Evolutionary conservation across 35 echinoderm and acorn worm genomes (phyloP).

Genomic region (Acanthaster planci): DNA sequence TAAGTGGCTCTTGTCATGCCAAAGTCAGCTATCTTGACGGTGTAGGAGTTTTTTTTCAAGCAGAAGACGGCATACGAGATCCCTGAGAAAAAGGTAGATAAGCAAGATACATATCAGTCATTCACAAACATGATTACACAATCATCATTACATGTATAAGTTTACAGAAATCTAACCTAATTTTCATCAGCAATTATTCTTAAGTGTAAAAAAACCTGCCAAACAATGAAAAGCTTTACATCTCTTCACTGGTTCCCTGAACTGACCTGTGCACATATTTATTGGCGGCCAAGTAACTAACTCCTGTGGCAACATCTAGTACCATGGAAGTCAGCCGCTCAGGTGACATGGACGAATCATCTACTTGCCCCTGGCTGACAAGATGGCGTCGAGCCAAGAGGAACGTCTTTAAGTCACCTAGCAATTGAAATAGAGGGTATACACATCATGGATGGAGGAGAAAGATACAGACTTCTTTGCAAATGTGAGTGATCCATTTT

Average conservation of each 20-base stretch:
- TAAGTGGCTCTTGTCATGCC: constrained; percentile 91
- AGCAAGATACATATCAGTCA: too few relatives aligned
- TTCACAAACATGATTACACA: too few relatives aligned
- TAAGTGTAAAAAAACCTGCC: too few relatives aligned
- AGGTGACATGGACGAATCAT: constrained; percentile 43
- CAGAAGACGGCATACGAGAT: constrained; percentile 88
- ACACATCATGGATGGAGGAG: too few relatives aligned
- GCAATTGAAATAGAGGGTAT: neutral
- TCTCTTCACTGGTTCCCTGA: too few relatives aligned
- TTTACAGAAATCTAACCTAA: too few relatives aligned
- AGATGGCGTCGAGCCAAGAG: constrained; percentile 80
- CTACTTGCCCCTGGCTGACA: constrained; percentile 30
- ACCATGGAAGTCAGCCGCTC: constrained; percentile 70
- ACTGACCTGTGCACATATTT: constrained; percentile 90
- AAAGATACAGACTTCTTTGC: too few relatives aligned
- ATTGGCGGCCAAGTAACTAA: constrained; percentile 71
- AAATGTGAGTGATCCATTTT: too few relatives aligned
- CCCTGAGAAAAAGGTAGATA: constrained; percentile 41
- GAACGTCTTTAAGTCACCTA: constrained; percentile 92
- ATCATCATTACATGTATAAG: too few relatives aligned
- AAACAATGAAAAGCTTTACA: too few relatives aligned
- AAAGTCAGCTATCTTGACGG: constrained; percentile 91
- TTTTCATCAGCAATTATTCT: too few relatives aligned
- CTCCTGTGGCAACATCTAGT: constrained; percentile 79
- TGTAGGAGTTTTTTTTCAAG: constrained; percentile 59